Evolutionary conservation across 2,888 invertebrate species (phyloP).

Genomic region (Neria commutata): DNA sequence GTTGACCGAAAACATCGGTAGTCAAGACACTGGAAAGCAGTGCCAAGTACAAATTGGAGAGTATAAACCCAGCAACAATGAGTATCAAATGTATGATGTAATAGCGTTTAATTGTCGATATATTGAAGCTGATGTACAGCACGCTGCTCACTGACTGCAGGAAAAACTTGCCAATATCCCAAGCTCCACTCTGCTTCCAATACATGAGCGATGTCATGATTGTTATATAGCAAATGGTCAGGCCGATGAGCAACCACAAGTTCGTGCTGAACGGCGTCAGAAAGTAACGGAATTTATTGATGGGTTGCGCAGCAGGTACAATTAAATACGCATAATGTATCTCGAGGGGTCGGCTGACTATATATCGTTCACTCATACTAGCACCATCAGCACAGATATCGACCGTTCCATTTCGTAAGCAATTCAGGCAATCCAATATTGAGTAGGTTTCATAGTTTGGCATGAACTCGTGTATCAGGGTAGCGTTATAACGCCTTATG

Average conservation of each 20-base stretch:
- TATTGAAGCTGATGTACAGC: slow-evolving; percentile 3
- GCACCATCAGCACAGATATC: slow-evolving; percentile 28
- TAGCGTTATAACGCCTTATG: slow-evolving; percentile 19
- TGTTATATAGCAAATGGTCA: slow-evolving; percentile 5
- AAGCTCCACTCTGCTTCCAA: slow-evolving; percentile 1
- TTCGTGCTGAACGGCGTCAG: slow-evolving; percentile 27
- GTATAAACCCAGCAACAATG: slow-evolving; percentile 24
- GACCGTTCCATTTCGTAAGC: background rate
- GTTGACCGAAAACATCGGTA: slow-evolving; percentile 33
- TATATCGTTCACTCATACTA: background rate
- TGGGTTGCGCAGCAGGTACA: slow-evolving; percentile 29
- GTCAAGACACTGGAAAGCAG: slow-evolving; percentile 36
- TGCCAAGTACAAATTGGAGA: slow-evolving; percentile 34
- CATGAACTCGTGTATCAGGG: background rate
- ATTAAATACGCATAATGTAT: background rate
- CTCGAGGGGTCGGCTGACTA: background rate
- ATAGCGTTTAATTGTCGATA: background rate
- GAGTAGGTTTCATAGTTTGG: background rate
- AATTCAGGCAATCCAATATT: slow-evolving; percentile 9
- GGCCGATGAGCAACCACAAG: slow-evolving; percentile 20
- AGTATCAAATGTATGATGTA: slow-evolving; percentile 6
- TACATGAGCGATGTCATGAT: slow-evolving; percentile 4
- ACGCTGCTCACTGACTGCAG: slow-evolving; percentile 7
- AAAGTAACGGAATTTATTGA: slow-evolving; percentile 35
- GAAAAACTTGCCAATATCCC: slow-evolving; percentile 8